Percentiles rank a stretch among this genome's conserved stretches.
phyloP scores from a whole-genome alignment of 2,113 vertebrate species.

The Siniperca knerii region DNA sequence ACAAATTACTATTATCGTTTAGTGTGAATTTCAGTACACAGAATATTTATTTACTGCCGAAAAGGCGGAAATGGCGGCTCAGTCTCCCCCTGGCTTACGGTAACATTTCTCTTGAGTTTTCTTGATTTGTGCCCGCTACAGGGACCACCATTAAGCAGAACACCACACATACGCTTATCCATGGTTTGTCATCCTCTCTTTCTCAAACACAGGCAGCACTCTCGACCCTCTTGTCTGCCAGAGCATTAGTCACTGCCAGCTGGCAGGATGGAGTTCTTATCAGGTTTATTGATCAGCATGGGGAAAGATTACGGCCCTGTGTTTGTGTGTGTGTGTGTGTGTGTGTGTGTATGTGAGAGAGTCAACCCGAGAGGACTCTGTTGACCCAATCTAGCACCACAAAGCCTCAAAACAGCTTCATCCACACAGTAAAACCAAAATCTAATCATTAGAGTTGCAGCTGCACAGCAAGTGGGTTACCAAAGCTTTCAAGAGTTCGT shows the following conservation, averaged over 20 bases:
- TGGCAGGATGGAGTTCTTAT: conserved; percentile 57
- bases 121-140: neutral
- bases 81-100: neutral
- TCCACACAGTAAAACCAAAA: neutral
- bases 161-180: neutral
- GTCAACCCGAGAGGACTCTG: conserved; percentile 11
- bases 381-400: conserved; percentile 5
- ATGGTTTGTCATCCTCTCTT: conserved; percentile 7
- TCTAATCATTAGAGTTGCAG: conserved; percentile 9
- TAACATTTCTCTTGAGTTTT: neutral
- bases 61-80: neutral
- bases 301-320: conserved; percentile 34
- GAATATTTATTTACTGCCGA: neutral
- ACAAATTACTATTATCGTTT: neutral
- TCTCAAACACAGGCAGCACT: neutral
- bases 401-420: conserved; percentile 25
- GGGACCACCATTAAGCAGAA: neutral
- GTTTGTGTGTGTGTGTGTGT: neutral
- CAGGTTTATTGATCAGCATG: conserved; percentile 58
- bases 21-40: neutral
- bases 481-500: neutral
- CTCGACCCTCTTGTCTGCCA: conserved; percentile 7
- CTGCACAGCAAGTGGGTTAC: neutral
- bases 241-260: conserved; percentile 55
- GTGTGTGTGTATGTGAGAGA: neutral